Percentiles rank a stretch among this genome's conserved stretches.
These are phyloP conservation scores for Limnephilus rhombicus DNA, from an alignment of 2,888 invertebrate species.

Conservation along the genomic window DNA sequence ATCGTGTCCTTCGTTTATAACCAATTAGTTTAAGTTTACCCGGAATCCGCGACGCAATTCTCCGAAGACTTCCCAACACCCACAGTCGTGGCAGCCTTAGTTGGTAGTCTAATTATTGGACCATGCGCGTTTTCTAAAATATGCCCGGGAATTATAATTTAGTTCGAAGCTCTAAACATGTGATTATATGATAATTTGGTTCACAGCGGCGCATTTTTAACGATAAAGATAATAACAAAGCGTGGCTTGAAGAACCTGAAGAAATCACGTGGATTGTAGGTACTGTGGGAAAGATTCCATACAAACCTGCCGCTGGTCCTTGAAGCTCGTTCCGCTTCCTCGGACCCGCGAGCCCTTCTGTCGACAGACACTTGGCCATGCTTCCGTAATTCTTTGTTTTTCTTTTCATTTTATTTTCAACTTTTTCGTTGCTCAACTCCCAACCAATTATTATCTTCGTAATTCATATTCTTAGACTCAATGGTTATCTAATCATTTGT, in stretches of 20 bases:
- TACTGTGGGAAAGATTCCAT: slow-evolving; percentile 21
- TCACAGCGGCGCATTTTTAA: slow-evolving; percentile 12
- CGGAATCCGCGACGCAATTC: slow-evolving; percentile 48
- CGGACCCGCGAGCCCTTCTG: background rate
- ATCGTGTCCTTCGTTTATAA: slow-evolving; percentile 34
- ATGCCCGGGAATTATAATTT: slow-evolving; percentile 14
- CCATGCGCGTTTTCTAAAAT: slow-evolving; percentile 28
- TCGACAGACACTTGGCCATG: background rate
- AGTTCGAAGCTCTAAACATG: slow-evolving; percentile 9
- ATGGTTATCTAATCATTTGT: background rate
- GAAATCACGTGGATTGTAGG: slow-evolving; percentile 3
- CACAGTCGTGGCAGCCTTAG: slow-evolving; percentile 21
- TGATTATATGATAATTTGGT: slow-evolving; percentile 35
- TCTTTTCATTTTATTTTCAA: background rate
- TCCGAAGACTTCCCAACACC: slow-evolving; percentile 41
- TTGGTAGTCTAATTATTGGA: slow-evolving; percentile 28
- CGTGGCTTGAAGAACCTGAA: background rate
- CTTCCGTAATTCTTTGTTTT: background rate
- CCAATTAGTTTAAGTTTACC: slow-evolving; percentile 44
- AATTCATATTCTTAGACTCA: background rate
- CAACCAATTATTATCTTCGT: background rate
- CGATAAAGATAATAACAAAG: background rate
- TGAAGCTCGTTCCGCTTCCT: slow-evolving; percentile 35
- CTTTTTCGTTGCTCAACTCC: background rate
- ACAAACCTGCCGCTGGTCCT: slow-evolving; percentile 25